Percentiles rank a stretch among this genome's conserved stretches.
These are phyloP conservation scores for Tenrec ecaudatus DNA, from an alignment of 2,113 vertebrate species.

Conservation along the genomic window DNA sequence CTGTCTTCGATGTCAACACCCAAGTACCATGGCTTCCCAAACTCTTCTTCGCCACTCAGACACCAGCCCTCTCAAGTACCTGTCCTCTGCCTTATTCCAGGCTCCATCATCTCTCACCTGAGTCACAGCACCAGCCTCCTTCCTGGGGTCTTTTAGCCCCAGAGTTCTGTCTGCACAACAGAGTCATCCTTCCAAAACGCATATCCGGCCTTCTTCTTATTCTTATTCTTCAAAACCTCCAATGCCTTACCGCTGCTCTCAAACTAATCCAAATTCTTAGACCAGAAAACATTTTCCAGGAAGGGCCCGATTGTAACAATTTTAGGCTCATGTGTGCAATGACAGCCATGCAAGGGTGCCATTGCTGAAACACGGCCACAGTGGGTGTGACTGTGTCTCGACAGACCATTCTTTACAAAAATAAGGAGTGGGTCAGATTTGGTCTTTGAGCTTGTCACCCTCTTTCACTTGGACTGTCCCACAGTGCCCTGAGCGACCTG, in stretches of 20 bases:
- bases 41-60: not conserved
- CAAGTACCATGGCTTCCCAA: not conserved
- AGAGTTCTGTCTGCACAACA: not conserved
- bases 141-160: not conserved
- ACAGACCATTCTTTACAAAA: slow-evolving; percentile 13
- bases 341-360: not conserved
- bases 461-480: not conserved
- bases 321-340: not conserved
- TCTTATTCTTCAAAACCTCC: not conserved
- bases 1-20: not conserved
- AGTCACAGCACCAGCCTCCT: not conserved
- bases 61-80: not conserved
- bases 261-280: not conserved
- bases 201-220: not conserved
- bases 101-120: not conserved
- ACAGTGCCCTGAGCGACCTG: not conserved
- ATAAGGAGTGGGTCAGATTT: not conserved
- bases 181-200: not conserved
- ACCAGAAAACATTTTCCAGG: not conserved
- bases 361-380: not conserved
- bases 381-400: not conserved
- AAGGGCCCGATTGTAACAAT: not conserved
- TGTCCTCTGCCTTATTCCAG: not conserved
- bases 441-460: not conserved
- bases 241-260: not conserved